Percentiles rank a stretch among this genome's conserved stretches.
phyloP scores from a whole-genome alignment of 2,797 vertebrate genomes.

The Etheostoma perlongum region DNA sequence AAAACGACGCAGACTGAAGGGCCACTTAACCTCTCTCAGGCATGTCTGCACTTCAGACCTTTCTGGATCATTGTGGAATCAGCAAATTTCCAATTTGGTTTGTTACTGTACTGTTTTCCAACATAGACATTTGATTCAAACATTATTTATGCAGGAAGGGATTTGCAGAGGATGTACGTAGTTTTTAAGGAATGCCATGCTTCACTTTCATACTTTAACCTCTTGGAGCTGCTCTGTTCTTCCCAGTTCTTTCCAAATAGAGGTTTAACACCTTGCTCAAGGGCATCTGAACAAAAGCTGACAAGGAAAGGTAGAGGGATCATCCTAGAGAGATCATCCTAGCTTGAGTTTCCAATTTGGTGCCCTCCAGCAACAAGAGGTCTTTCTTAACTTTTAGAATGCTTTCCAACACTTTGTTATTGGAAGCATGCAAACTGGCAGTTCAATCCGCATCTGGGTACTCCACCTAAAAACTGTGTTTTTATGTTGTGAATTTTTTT shows the following conservation, averaged over 20 bases:
- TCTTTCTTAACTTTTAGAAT: neutral
- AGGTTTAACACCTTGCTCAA: conserved; percentile 17
- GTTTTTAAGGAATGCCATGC: conserved; percentile 21
- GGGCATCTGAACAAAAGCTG: conserved; percentile 22
- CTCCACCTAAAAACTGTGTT: neutral
- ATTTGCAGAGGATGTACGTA: neutral
- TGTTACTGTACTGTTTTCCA: conserved; percentile 46
- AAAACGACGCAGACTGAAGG: conserved; percentile 71
- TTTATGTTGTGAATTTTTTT: neutral
- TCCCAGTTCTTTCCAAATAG: neutral
- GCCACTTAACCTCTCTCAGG: conserved; percentile 75
- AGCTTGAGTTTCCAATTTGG: conserved; percentile 9
- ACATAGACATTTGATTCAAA: conserved; percentile 46
- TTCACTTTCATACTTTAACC: conserved; percentile 9
- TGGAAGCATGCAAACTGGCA: conserved; percentile 1
- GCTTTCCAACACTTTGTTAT: neutral
- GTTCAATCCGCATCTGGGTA: neutral
- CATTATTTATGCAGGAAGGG: conserved; percentile 24
- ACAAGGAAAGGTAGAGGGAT: neutral
- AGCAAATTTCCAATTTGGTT: conserved; percentile 37
- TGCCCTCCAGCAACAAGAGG: conserved; percentile 4
- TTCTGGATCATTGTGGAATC: conserved; percentile 38
- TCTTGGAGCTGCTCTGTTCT: conserved; percentile 1
- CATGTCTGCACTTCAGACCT: conserved; percentile 49
- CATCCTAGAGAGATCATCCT: neutral